Base-by-base conservation (phyloP, 2,797 vertebrate genomes). In the Phrynocephalus vlangalii region DNA sequence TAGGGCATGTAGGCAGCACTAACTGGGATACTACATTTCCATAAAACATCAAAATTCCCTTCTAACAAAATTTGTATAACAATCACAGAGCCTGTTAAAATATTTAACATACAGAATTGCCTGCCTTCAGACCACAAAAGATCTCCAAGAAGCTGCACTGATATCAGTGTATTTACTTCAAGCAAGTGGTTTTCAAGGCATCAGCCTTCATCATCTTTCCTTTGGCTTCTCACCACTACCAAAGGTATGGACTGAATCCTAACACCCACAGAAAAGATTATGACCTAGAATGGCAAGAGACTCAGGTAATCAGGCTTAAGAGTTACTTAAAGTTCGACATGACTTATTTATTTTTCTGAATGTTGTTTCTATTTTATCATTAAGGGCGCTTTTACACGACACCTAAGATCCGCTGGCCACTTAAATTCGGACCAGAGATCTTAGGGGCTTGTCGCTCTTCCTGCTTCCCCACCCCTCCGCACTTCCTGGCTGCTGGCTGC, bases 111-210 rank as follows among this genome's bases (percentile, higher is more conserved):
- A 71, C 22, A 38, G 67, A 60, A 72, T 28, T 60, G 77, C 22
- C 77, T 80, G 9, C 24, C 50, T 86, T 72, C 56, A 86, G 50
- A 78, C 44, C 16, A 86, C 28, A 86, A 79, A 26, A 48, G 48
- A 22, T 26, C n/a, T 68, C 18, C 30, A 56, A 68, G 38, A 82
- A 56, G 26, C 20, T 87, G 24, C 30, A 38, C 20, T 44, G 8
- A 79, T 79, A 52, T 33, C 68, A 70, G 22, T 50, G 26, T 30
- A 60, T 71, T 72, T 26, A 79, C 24, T 60, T 80, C 79, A 68
- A 83, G 70, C 26, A 73, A 80, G 1, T 77, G 4, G 78, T 68
- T 88, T 81, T 85, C 78, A 85, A 75, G 48, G 1, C 67, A 60
- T 83, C 80, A 30, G 22, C 3, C 48, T 79, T 79, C 30, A 18